Percentiles rank a stretch among this genome's conserved stretches.
Conservation (phyloP, 2,797 vertebrate genomes). For the Enteromius argenteus region DNA sequence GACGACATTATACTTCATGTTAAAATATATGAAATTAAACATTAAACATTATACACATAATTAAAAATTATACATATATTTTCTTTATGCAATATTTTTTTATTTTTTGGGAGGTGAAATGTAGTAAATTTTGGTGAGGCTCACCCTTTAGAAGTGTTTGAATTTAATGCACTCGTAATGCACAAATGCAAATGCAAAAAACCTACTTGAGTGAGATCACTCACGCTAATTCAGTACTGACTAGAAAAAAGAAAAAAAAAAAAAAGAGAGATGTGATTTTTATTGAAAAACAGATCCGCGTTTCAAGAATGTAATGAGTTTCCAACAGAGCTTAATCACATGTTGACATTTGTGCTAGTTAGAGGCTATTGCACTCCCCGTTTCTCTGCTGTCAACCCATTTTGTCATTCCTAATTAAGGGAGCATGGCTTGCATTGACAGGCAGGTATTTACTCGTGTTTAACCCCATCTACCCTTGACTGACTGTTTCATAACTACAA, state of each 20-base stretch:
- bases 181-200: not conserved
- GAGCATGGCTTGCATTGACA: conserved; percentile 77
- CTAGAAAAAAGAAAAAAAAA: conserved; percentile 15
- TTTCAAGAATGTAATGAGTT: conserved; percentile 51
- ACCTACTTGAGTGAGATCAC: not conserved
- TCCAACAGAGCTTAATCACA: conserved; percentile 61
- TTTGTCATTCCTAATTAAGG: conserved; percentile 65
- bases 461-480: conserved; percentile 74
- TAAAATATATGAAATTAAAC: no score
- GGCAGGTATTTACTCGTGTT: conserved; percentile 79
- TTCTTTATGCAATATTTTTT: not conserved
- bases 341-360: conserved; percentile 57
- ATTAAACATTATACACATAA: not conserved
- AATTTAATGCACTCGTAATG: not conserved
- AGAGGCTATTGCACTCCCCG: conserved; percentile 40
- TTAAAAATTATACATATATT: not conserved
- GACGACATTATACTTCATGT: not conserved
- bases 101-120: not conserved
- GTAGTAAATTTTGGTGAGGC: not conserved
- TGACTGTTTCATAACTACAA: conserved; percentile 72
- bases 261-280: conserved; percentile 19
- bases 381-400: conserved; percentile 41
- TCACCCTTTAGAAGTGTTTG: not conserved
- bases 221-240: conserved; percentile 15
- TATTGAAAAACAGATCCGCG: conserved; percentile 55